These are phyloP conservation scores for Falco columbarius DNA, from an alignment of 2,797 vertebrate species.

Conservation along the genomic window DNA sequence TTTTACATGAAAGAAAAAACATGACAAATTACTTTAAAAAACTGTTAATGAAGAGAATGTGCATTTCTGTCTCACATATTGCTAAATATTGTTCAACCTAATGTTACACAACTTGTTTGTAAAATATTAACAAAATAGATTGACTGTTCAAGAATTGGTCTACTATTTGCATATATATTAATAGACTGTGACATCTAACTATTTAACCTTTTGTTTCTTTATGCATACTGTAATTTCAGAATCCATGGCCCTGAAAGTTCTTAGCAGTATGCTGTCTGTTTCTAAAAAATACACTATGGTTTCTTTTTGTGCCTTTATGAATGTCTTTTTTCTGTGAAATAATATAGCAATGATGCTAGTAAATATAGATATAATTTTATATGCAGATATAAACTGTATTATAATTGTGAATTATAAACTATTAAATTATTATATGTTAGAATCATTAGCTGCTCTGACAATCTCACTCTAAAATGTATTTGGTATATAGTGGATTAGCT, in stretches of 20 bases:
- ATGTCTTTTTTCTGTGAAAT: neutral
- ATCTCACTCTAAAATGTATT: neutral
- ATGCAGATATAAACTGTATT: neutral
- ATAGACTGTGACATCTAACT: neutral
- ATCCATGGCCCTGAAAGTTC: neutral
- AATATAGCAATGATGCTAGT: accelerated
- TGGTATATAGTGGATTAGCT: neutral
- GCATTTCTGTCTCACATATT: neutral
- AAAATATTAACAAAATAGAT: neutral
- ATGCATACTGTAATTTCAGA: neutral
- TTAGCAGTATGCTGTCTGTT: neutral
- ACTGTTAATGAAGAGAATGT: neutral
- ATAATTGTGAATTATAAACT: neutral
- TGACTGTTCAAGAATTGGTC: neutral
- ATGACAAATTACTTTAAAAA: neutral
- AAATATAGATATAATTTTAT: neutral
- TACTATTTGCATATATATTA: neutral
- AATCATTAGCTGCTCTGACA: neutral
- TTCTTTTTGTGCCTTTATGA: neutral
- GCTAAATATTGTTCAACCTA: neutral
- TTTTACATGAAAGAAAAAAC: neutral
- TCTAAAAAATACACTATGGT: neutral
- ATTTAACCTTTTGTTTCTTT: neutral
- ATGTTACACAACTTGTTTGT: neutral
- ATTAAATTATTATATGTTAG: neutral